Conservation (phyloP, 1,140 invertebrate genomes). For the Sarcophaga bullata region DNA sequence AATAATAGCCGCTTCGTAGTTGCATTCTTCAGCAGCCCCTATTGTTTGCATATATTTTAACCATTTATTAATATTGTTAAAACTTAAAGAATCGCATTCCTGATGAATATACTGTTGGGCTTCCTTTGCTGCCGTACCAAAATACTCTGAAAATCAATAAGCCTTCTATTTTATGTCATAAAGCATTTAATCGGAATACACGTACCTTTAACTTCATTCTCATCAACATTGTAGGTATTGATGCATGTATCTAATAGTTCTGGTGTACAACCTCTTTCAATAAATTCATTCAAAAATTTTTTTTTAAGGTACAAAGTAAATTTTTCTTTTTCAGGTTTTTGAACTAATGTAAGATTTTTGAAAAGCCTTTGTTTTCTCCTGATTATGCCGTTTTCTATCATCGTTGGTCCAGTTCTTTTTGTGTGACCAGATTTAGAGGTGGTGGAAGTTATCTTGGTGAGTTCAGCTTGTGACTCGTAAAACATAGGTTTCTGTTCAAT, state of each 20-base stretch:
- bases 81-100: conserved; percentile 52
- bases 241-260: neutral
- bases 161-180: neutral
- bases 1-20: conserved; percentile 52
- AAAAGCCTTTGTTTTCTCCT: no score
- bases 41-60: conserved; percentile 49
- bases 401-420: no score
- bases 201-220: neutral
- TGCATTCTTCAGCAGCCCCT: conserved; percentile 45
- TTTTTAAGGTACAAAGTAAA: neutral
- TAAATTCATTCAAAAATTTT: neutral
- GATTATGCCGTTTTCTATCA: no score
- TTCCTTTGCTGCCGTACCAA: neutral
- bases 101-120: conserved; percentile 43
- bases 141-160: neutral
- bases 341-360: no score
- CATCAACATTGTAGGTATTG: neutral
- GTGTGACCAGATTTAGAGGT: no score
- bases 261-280: neutral
- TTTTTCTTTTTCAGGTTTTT: neutral
- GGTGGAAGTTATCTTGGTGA: no score
- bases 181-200: neutral
- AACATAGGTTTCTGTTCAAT: no score
- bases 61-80: conserved; percentile 56
- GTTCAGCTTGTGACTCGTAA: no score